A percentile compares a stretch with the other conserved stretches of the same genome.
Conservation (phyloP, 2,888 invertebrate species). For the Pecten maximus region DNA sequence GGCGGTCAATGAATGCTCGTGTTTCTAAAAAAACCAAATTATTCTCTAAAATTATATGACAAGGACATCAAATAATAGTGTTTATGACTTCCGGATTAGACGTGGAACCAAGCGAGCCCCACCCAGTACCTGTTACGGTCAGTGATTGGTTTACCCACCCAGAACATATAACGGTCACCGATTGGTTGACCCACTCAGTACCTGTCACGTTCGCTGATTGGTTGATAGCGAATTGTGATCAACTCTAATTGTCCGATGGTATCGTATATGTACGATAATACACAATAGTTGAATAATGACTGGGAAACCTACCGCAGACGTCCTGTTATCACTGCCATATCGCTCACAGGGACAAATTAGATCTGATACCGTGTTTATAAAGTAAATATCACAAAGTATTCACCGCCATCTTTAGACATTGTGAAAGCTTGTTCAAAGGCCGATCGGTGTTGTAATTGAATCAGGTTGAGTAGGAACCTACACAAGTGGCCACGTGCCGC, state of each 20-base stretch:
- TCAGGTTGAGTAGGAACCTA: neutral
- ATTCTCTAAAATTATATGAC: neutral
- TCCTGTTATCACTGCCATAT: neutral
- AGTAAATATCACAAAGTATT: neutral
- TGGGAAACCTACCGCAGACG: neutral
- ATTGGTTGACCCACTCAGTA: too few relatives aligned
- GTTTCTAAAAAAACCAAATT: neutral
- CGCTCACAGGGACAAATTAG: neutral
- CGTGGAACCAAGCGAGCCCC: neutral
- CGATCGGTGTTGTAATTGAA: neutral
- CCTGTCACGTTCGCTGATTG: neutral
- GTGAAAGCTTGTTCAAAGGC: neutral
- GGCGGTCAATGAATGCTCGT: neutral
- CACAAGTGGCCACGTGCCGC: neutral
- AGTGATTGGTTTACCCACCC: neutral
- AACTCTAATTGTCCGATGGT: too few relatives aligned
- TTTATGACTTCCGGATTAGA: conserved; percentile 19
- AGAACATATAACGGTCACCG: too few relatives aligned
- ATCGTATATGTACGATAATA: neutral
- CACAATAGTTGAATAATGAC: neutral
- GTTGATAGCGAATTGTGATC: neutral
- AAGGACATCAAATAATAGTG: too few relatives aligned
- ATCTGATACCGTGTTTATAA: neutral
- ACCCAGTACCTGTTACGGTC: conserved; percentile 4
- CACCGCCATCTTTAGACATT: neutral